A percentile compares a stretch with the other conserved stretches of the same genome.
These are phyloP conservation scores for Dichetophora obliterata DNA, from an alignment of 2,888 invertebrate species.

Conservation along the genomic window DNA sequence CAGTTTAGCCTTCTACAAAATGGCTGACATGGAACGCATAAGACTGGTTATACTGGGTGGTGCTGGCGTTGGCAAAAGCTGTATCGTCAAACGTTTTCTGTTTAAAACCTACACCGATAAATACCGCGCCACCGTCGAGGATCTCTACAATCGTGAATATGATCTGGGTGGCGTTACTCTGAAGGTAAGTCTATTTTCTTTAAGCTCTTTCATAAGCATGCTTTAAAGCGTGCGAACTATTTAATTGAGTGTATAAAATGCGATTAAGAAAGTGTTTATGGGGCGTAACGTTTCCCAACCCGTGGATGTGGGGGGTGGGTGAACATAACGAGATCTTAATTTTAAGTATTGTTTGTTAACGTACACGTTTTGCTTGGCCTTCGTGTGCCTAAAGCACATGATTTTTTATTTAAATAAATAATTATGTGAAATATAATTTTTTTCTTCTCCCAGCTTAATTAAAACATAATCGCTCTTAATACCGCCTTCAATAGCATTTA, in stretches of 20 bases:
- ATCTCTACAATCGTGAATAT: constrained; percentile 87
- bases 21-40: constrained; percentile 83
- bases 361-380: too few relatives aligned
- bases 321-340: not conserved
- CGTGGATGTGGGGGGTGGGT: not conserved
- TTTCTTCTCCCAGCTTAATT: too few relatives aligned
- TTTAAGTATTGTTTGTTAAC: too few relatives aligned
- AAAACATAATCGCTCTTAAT: too few relatives aligned
- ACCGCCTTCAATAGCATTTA: too few relatives aligned
- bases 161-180: constrained; percentile 82
- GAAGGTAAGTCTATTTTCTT: constrained; percentile 71
- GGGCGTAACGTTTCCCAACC: not conserved
- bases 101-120: constrained; percentile 84
- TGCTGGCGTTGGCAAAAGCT: constrained; percentile 87
- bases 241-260: constrained; percentile 12
- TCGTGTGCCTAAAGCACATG: too few relatives aligned
- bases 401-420: too few relatives aligned
- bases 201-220: not conserved
- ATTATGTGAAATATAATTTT: too few relatives aligned
- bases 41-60: constrained; percentile 87
- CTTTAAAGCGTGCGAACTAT: not conserved
- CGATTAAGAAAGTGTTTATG: not conserved
- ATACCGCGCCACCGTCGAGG: constrained; percentile 89
- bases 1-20: constrained; percentile 55
- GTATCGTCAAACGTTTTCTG: constrained; percentile 84